Base-by-base conservation (phyloP, 2,797 vertebrate genomes). In the Sarcoramphus papa region DNA sequence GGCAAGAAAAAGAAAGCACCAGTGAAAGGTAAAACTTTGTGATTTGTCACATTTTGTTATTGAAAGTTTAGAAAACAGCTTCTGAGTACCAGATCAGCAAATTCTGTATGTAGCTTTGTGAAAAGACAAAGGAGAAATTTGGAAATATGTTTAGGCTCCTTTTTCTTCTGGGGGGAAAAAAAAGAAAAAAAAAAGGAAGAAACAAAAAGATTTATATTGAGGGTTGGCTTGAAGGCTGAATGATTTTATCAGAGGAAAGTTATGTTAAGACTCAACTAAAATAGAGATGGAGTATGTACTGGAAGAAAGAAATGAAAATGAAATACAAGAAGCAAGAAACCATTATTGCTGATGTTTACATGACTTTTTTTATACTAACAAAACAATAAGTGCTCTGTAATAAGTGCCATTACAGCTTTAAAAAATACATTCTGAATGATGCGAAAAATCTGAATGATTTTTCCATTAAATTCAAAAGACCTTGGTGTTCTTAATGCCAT, bases 391-490 rank as follows among this genome's bases (percentile, higher is more conserved):
- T 64, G 22, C 10, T 50, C 33, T 76, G 17, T 62, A 89, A 22
- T 51, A 85, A 74, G n/a, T 72, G 8, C 4, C 17, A 60, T 50
- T 72, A 37, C 3, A 53, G 27, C 43, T 86, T 95, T 41, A 12
- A 78, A 95, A 92, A 65, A 43, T 31, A 43, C 13, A 47, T 67
- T 74, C 45, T 79, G 24, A 84, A 83, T 63, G 4, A 83, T 73
- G 51, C 6, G 37, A 70, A 85, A 93, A 96, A 59, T 63, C 15
- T 57, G 57, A 82, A 90, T 16, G 23, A 31, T 40, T 28, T 73
- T 83, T 88, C 81, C 31, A 84, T 83, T 95, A 95, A 84, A 90
- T 88, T 94, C 50, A 84, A 60, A 95, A 81, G 84, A 65, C 7
- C 5, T 50, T 73, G 25, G 14, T 88, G 37, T 56, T 93, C 37